phyloP scores from a whole-genome alignment of 2,797 vertebrate species.

The Syngnathus rostellatus region DNA sequence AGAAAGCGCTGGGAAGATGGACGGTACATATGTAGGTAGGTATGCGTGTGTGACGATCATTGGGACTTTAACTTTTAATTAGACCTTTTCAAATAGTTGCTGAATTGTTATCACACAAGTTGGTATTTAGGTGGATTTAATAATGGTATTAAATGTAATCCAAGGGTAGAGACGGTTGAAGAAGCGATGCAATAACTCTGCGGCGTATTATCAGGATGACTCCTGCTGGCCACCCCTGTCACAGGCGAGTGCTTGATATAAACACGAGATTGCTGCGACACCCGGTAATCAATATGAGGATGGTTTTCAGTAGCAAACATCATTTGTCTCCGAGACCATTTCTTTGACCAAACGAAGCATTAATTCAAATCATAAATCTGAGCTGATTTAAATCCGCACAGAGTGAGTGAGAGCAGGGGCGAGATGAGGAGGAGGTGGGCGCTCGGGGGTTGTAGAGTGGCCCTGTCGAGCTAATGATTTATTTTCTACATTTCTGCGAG shows the following conservation, averaged over 20 bases:
- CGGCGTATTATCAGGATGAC: slow-evolving; percentile 87
- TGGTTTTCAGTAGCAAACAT: slow-evolving; percentile 98
- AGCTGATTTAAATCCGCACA: slow-evolving; percentile 99
- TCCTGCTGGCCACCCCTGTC: slow-evolving; percentile 95
- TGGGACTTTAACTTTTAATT: no score
- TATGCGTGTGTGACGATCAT: no score
- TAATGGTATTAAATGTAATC: slow-evolving; percentile 1
- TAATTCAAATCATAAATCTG: slow-evolving; percentile 99
- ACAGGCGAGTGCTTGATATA: slow-evolving; percentile 99
- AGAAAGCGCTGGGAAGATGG: no score
- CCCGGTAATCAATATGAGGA: slow-evolving; percentile 99
- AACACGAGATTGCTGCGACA: slow-evolving; percentile 99
- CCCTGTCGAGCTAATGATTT: slow-evolving; percentile 99
- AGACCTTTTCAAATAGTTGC: slow-evolving; percentile 1
- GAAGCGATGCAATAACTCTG: slow-evolving; percentile 80
- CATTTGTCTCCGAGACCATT: slow-evolving; percentile 97
- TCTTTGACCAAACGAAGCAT: slow-evolving; percentile 99
- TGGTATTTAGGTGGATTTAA: background rate
- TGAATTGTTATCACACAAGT: background rate
- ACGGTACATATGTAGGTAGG: background rate
- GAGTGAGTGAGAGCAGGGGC: slow-evolving; percentile 41
- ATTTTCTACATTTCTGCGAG: slow-evolving; percentile 99
- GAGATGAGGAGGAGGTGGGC: slow-evolving; percentile 44
- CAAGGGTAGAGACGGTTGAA: slow-evolving; percentile 1
- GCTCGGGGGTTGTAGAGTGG: slow-evolving; percentile 52